Evolutionary conservation across 2,888 invertebrate species (phyloP), one percentile per base, ranked within the genome.

Genomic region (Aelia acuminata): DNA sequence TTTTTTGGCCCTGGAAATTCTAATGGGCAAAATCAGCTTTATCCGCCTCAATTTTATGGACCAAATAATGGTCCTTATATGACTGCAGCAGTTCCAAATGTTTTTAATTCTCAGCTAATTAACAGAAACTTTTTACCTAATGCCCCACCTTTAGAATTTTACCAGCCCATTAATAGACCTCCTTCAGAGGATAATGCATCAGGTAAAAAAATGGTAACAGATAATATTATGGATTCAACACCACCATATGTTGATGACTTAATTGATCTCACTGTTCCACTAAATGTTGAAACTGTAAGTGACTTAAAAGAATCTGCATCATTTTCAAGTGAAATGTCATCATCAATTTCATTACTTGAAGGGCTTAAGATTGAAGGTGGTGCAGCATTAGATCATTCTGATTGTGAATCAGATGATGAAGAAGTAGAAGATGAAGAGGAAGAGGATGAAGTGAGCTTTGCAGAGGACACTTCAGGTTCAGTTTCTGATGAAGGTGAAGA

Each of bases 71-170:
- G 39, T 22, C 80, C 80, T 80, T 80, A 43, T 80, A 80, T 80
- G 80, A 80, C 80, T n/a, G 80, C 80, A 43, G 80, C 80, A n/a
- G 80, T 80, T 15, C 80, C 80, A 18, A 80, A 80, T 80, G 80
- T 80, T 47, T 80, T 80, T 26, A 80, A 80, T 80, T n/a, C 39
- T 39, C 80, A 47, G 43, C 43, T 80, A 11, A 13, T 26, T 1
- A 80, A 80, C 43, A 39, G 39, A n/a, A 47, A 80, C 43, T 80
- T 80, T 47, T 8, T 47, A 18, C 80, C 80, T 11, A 39, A 39
- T 43, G 43, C 43, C n/a, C 43, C 39, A 11, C 80, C 80, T 15
- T 22, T 22, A n/a, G 43, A 43, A 80, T 39, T 80, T 80, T 80
- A 87, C 47, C 70, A 39, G 18, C 43, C 75, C 18, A 26, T 35